Conservation (phyloP, 2,113 vertebrate genomes). For the Lepus americanus region DNA sequence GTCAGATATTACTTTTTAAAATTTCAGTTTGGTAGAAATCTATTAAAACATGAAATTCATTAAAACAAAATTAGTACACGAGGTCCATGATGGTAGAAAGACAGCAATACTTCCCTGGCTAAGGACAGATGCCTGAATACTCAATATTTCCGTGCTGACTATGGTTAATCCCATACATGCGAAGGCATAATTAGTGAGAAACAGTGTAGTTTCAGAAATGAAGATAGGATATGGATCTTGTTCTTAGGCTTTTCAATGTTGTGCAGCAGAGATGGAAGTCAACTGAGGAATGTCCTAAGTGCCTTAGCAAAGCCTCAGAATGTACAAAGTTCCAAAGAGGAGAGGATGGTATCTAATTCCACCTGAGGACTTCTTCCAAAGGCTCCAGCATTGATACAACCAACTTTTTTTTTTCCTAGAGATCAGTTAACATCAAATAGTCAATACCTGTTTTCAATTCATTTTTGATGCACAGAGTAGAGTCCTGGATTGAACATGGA, state of each 20-base stretch:
- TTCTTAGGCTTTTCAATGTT: neutral
- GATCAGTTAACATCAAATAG: neutral
- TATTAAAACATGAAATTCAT: slow-evolving; percentile 32
- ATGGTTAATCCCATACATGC: neutral
- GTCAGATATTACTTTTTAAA: slow-evolving; percentile 20
- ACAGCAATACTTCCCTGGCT: neutral
- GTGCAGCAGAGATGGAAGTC: neutral
- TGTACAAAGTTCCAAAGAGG: neutral
- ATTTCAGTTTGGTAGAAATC: neutral
- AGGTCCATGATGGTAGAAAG: neutral
- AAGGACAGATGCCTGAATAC: neutral
- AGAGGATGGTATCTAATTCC: neutral
- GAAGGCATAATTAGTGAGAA: neutral
- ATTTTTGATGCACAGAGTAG: neutral
- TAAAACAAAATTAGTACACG: neutral
- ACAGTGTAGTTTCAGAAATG: neutral
- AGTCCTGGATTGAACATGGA: neutral
- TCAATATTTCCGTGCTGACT: neutral
- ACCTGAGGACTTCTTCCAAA: neutral
- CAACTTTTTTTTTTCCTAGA: neutral
- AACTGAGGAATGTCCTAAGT: neutral
- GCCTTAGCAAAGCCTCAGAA: neutral
- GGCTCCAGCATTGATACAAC: neutral
- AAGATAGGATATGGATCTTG: neutral
- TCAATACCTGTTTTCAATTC: neutral